Percentiles rank a stretch among this genome's conserved stretches.
Conservation (phyloP, 1,140 invertebrate genomes). For the Pseudomyrmex dendroicus region DNA sequence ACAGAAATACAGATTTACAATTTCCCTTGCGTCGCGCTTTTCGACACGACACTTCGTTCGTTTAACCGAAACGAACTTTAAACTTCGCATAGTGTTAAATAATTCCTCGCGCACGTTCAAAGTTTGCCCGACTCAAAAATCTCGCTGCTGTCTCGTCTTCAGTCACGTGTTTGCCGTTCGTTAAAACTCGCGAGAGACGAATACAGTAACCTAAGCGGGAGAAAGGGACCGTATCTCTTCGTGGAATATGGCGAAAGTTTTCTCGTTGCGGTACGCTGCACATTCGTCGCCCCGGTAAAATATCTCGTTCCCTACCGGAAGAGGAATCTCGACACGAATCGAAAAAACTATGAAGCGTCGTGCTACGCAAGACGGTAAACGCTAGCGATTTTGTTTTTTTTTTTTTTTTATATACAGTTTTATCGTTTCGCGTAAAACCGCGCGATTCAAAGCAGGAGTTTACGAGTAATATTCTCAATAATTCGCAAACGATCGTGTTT, state of each 20-base stretch:
- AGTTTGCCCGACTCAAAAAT: background rate
- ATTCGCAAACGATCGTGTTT: conserved; percentile 9
- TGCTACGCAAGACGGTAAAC: background rate
- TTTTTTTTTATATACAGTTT: background rate
- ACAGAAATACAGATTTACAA: background rate
- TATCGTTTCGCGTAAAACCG: background rate
- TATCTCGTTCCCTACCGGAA: background rate
- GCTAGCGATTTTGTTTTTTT: background rate
- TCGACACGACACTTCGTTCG: too few species aligned
- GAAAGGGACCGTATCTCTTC: background rate
- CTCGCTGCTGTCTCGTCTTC: background rate
- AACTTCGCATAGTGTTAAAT: conserved; percentile 3
- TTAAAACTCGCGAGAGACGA: conserved; percentile 28
- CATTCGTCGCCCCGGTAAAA: background rate
- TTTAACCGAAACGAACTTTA: background rate
- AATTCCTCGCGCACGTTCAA: background rate
- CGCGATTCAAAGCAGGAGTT: background rate
- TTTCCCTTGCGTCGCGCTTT: background rate
- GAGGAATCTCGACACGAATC: background rate
- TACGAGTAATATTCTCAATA: background rate
- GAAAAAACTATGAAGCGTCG: too few species aligned
- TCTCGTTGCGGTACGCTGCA: background rate
- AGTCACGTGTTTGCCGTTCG: conserved; percentile 11
- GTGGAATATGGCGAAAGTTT: conserved; percentile 36
- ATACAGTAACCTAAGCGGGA: conserved; percentile 12